A percentile compares a stretch with the other conserved stretches of the same genome.
Evolutionary conservation across 2,113 vertebrate species (phyloP).

Genomic region (Pluvialis apricaria): DNA sequence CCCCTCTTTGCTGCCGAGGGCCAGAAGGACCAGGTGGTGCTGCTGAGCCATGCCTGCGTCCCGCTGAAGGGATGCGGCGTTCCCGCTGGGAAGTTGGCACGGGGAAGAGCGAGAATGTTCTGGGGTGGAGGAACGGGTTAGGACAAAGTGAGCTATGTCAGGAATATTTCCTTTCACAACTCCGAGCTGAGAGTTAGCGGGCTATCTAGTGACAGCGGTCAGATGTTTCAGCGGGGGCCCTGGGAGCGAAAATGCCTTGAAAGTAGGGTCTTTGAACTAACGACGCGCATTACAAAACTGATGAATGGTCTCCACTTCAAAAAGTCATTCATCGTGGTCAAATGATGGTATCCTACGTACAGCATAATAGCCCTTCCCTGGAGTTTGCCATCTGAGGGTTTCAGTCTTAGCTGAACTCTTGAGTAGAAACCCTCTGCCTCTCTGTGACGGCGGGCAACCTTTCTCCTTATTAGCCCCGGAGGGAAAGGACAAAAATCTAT

Average conservation of each 20-base stretch:
- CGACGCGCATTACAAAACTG: background rate
- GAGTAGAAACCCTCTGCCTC: background rate
- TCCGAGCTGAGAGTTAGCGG: background rate
- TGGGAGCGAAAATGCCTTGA: conserved; percentile 3
- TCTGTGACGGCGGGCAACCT: background rate
- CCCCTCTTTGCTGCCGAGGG: background rate
- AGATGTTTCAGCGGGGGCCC: background rate
- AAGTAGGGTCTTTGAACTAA: conserved; percentile 11
- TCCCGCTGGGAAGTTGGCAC: background rate
- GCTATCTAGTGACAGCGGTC: background rate
- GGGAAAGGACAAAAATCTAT: background rate
- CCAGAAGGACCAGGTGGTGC: background rate
- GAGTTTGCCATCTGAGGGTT: background rate
- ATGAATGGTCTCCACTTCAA: conserved; percentile 25
- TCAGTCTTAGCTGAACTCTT: background rate
- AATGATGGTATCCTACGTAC: background rate
- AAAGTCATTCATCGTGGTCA: conserved; percentile 20
- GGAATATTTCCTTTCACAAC: background rate
- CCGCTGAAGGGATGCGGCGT: fast-evolving
- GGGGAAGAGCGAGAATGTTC: background rate
- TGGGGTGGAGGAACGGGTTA: background rate
- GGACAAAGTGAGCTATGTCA: background rate
- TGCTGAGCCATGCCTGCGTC: fast-evolving
- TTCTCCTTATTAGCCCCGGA: conserved; percentile 21
- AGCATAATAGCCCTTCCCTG: background rate